phyloP scores from a whole-genome alignment of 2,113 vertebrate species.

The Dicentrarchus labrax region DNA sequence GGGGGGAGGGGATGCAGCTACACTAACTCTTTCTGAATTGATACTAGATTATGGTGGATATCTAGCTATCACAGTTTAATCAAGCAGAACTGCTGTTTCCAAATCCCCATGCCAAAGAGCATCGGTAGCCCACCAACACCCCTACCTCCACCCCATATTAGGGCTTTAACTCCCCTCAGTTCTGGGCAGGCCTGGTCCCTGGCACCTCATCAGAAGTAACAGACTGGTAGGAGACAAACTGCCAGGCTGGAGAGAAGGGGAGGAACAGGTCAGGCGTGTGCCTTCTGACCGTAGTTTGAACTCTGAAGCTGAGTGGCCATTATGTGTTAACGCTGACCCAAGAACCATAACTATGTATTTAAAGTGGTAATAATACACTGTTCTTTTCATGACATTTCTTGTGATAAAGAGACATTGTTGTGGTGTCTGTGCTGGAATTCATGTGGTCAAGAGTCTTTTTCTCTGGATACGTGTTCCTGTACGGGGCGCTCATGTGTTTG shows the following conservation, averaged over 20 bases:
- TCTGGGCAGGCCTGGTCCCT: constrained; percentile 45
- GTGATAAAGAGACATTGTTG: constrained; percentile 1
- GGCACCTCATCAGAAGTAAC: constrained; percentile 71
- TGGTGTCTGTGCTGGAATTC: neutral
- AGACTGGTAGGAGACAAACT: constrained; percentile 68
- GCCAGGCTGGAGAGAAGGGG: constrained; percentile 59
- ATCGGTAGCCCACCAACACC: neutral
- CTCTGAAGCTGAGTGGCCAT: constrained; percentile 44
- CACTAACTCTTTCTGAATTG: constrained; percentile 3
- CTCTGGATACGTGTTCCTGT: neutral
- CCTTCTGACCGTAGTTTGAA: constrained; percentile 76
- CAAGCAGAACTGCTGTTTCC: neutral
- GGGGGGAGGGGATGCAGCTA: neutral
- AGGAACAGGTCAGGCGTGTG: constrained; percentile 63
- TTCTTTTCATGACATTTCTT: neutral
- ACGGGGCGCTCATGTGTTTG: neutral
- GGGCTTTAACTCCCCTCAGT: constrained; percentile 4
- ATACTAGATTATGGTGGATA: neutral
- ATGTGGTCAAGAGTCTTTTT: neutral
- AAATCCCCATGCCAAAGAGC: constrained; percentile 7
- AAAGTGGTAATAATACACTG: constrained; percentile 49
- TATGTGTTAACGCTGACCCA: constrained; percentile 15
- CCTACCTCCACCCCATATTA: neutral
- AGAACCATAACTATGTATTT: constrained; percentile 13
- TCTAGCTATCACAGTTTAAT: neutral